Base-by-base conservation (phyloP, 2,797 vertebrate species). In the Rallus crepitans region DNA sequence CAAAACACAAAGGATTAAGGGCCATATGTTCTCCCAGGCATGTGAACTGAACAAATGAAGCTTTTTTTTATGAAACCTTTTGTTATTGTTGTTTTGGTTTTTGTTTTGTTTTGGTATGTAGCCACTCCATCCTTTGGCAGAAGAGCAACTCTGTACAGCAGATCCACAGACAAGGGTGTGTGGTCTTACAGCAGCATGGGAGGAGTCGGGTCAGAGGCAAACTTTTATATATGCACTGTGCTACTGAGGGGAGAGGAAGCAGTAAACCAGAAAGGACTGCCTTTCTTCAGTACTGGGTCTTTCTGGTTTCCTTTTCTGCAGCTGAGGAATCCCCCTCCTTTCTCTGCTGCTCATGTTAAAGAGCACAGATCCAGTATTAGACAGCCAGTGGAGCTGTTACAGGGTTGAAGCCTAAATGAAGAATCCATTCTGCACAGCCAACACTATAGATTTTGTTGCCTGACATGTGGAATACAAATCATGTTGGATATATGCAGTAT, bases 261-360 rank as follows among this genome's bases (percentile, higher is more conserved):
- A 93, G 88, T 94, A 95, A 96, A 95, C 55, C 73, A 94, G 89
- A 84, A 90, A 90, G 82, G 35, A 40, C 90, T 96, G 91, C 82
- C 79, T 92, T 63, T 81, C 72, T 80, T 79, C 71, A 65, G 30
- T 71, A 12, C 66, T 82, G 83, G 35, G 33, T 87, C 47, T 63
- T 86, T 86, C 42, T 65, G 16, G 15, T 79, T 94, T 94, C 77
- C 72, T 24, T 39, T 94, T 82, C 69, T 94, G 92, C 81, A 94
- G 77, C 90, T 90, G 86, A 87, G 82, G 61, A 90, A 76, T 87
- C 59, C 52, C 56, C 59, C 70, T 89, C 86, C 90, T 56, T 79
- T 53, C 73, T 66, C 63, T 69, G 72, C 59, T 69, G 72, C 83
- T 92, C 7, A 0, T 75, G 45, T 45, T 82, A 45, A 45, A 55